These are phyloP conservation scores for Intellagama lesueurii DNA, from an alignment of 2,797 vertebrate species.

Conservation along the genomic window DNA sequence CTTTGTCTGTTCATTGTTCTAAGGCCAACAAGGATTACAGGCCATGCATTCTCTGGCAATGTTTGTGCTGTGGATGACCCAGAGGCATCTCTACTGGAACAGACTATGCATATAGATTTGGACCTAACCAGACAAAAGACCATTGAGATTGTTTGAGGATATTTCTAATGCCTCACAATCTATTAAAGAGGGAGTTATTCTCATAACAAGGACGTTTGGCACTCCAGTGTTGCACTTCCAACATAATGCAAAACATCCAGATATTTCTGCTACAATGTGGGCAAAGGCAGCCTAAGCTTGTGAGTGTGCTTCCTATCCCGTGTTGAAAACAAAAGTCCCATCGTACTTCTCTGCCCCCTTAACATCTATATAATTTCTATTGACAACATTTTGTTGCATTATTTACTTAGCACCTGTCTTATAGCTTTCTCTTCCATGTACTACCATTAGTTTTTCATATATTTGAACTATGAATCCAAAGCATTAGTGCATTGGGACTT, in stretches of 20 bases:
- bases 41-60: constrained; percentile 47
- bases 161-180: constrained; percentile 38
- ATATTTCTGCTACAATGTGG: constrained; percentile 25
- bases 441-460: background rate
- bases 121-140: constrained; percentile 31
- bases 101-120: background rate
- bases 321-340: background rate
- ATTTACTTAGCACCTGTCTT: background rate
- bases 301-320: background rate
- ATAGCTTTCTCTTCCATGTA: background rate
- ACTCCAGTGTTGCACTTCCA: constrained; percentile 26
- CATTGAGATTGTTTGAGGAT: constrained; percentile 30
- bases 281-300: background rate
- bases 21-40: constrained; percentile 39
- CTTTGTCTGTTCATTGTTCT: constrained; percentile 53
- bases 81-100: constrained; percentile 42
- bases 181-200: constrained; percentile 21
- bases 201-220: constrained; percentile 39
- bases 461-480: background rate
- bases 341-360: background rate
- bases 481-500: background rate
- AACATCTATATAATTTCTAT: background rate
- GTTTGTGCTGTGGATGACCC: constrained; percentile 18
- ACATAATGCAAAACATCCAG: constrained; percentile 36
- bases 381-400: background rate